Conservation (phyloP, 1,140 invertebrate species). For the Drosophila novamexicana region DNA sequence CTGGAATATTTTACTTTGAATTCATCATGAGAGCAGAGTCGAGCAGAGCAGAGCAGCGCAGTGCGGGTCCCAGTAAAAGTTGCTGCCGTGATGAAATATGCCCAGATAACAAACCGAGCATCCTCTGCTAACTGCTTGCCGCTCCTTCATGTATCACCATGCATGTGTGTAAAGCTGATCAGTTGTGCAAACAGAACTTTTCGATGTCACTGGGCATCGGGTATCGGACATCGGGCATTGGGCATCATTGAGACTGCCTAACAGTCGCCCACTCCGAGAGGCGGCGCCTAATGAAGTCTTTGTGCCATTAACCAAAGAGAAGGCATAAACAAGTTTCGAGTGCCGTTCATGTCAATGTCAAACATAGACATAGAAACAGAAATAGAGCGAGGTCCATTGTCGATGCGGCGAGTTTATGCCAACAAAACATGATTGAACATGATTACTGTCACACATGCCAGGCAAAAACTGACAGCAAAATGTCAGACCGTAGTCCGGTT, state of each 20-base stretch:
- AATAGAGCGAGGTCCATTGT: conserved; percentile 19
- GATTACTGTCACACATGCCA: conserved; percentile 53
- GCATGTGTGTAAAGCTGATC: conserved; percentile 7
- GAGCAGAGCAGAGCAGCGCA: too few relatives aligned
- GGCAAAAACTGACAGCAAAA: conserved; percentile 37
- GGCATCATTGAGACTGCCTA: too few relatives aligned
- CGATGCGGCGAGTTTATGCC: conserved; percentile 32
- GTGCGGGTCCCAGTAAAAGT: too few relatives aligned
- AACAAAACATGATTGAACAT: conserved; percentile 59
- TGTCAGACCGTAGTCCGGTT: conserved; percentile 30
- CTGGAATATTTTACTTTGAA: conserved; percentile 24
- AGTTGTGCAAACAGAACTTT: conserved; percentile 28
- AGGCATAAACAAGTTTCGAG: conserved; percentile 40
- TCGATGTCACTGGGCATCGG: not conserved
- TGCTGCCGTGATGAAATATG: conserved; percentile 15
- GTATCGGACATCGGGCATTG: too few relatives aligned
- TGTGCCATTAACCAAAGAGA: conserved; percentile 40
- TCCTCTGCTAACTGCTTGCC: not conserved
- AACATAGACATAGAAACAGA: too few relatives aligned
- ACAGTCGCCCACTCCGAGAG: too few relatives aligned
- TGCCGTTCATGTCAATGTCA: conserved; percentile 27
- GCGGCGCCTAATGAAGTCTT: conserved; percentile 44
- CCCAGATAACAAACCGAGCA: not conserved
- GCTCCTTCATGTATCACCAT: not conserved
- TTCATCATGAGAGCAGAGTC: conserved; percentile 1